Conservation (phyloP, 2,113 vertebrate genomes). For the Erythrocercus mccallii region DNA sequence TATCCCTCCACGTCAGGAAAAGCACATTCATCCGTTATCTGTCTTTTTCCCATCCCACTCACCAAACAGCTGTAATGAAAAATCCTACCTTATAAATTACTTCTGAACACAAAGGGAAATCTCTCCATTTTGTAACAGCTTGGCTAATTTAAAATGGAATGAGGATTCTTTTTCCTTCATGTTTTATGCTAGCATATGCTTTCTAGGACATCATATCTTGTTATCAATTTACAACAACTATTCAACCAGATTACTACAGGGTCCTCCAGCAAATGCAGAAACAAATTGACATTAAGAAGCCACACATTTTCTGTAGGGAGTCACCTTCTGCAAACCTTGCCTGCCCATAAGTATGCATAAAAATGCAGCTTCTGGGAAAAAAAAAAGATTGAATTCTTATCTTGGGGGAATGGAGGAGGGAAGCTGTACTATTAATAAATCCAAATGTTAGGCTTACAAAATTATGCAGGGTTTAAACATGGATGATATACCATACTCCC, state of each 20-base stretch:
- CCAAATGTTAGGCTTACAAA: slow-evolving; percentile 16
- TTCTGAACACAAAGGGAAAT: slow-evolving; percentile 49
- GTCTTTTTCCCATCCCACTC: slow-evolving; percentile 63
- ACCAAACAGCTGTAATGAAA: slow-evolving; percentile 52
- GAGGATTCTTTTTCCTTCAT: background rate
- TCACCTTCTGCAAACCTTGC: slow-evolving; percentile 57
- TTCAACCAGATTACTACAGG: slow-evolving; percentile 34
- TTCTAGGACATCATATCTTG: slow-evolving; percentile 49
- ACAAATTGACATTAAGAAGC: slow-evolving; percentile 51
- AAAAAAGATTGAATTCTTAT: slow-evolving; percentile 16
- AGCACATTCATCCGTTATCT: slow-evolving; percentile 53
- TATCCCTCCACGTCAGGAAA: background rate
- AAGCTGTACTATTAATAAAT: slow-evolving; percentile 16
- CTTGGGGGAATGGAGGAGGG: background rate
- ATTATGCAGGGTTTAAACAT: background rate
- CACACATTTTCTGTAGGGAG: slow-evolving; percentile 46
- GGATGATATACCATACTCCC: background rate
- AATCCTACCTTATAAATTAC: slow-evolving; percentile 24
- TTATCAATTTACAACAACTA: slow-evolving; percentile 51
- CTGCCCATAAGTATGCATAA: slow-evolving; percentile 43
- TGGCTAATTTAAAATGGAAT: slow-evolving; percentile 27
- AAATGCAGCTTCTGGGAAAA: slow-evolving; percentile 4
- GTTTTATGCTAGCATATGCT: background rate
- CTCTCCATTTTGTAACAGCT: slow-evolving; percentile 28
- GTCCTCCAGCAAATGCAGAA: slow-evolving; percentile 45